A percentile compares a stretch with the other conserved stretches of the same genome.
Evolutionary conservation across 2,113 vertebrate species (phyloP).

Genomic region (Ramphastos sulfuratus): DNA sequence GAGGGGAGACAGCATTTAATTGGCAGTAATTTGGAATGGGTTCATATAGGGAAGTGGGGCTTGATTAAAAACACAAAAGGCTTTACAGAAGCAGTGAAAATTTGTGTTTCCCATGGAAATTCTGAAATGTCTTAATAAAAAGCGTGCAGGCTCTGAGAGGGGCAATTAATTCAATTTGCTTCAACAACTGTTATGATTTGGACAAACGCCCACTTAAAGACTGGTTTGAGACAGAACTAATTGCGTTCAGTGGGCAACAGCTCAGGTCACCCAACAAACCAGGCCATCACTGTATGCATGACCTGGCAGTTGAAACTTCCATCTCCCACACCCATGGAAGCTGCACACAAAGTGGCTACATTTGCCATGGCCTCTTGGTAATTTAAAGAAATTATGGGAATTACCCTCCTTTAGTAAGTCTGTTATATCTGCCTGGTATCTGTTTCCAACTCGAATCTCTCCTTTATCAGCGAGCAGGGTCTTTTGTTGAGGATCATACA

Average conservation of each 20-base stretch:
- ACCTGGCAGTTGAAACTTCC: neutral
- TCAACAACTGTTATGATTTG: constrained; percentile 49
- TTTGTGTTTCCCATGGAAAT: constrained; percentile 34
- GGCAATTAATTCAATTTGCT: constrained; percentile 56
- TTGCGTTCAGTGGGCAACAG: neutral
- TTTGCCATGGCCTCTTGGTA: neutral
- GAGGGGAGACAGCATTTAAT: constrained; percentile 32
- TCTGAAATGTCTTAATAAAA: constrained; percentile 11
- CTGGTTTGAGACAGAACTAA: constrained; percentile 1
- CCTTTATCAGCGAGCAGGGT: constrained; percentile 97
- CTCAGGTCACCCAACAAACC: neutral
- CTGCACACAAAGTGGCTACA: neutral
- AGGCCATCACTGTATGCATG: fast-evolving
- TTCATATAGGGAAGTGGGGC: neutral
- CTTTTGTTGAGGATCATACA: constrained; percentile 98
- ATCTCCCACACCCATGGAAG: neutral
- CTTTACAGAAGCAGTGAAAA: neutral
- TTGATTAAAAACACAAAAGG: constrained; percentile 47
- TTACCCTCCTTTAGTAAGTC: constrained; percentile 92
- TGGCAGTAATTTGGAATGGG: constrained; percentile 7
- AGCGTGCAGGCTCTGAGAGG: neutral
- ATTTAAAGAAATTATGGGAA: neutral
- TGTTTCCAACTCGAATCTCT: constrained; percentile 96
- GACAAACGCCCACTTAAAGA: neutral
- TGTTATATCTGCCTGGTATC: constrained; percentile 96